Conservation (phyloP, 2,797 vertebrate genomes). For the Phaenicophaeus curvirostris region DNA sequence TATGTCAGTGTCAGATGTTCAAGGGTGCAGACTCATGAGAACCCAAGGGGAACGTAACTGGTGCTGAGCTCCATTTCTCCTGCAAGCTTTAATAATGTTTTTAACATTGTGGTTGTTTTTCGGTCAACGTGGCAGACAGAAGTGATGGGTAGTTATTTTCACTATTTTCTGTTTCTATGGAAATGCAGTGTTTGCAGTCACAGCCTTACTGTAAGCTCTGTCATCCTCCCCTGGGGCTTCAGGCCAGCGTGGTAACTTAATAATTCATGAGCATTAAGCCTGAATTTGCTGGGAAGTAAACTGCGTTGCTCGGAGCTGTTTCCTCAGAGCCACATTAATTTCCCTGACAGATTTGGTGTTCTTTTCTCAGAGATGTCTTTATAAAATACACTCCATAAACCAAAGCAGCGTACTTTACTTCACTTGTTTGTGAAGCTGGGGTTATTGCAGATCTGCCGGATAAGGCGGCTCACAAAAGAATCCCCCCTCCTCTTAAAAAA, state of each 20-base stretch:
- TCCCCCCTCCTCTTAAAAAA: not conserved
- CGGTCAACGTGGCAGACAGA: constrained; percentile 13
- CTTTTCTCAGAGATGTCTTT: constrained; percentile 44
- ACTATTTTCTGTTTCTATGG: constrained; percentile 65
- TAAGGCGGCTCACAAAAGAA: not conserved
- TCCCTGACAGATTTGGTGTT: constrained; percentile 46
- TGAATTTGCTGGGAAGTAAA: constrained; percentile 41
- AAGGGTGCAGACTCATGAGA: not conserved
- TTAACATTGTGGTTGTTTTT: constrained; percentile 32
- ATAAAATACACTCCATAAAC: constrained; percentile 40
- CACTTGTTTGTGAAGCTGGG: not conserved
- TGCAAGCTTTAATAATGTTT: constrained; percentile 10
- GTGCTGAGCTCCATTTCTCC: constrained; percentile 15
- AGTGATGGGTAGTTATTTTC: constrained; percentile 63
- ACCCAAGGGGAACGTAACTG: not conserved
- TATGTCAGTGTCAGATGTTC: not conserved
- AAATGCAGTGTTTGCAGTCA: constrained; percentile 53
- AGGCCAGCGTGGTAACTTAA: constrained; percentile 53
- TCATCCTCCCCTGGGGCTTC: constrained; percentile 36
- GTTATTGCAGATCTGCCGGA: constrained; percentile 6
- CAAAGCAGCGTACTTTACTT: not conserved
- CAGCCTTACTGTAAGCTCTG: constrained; percentile 39
- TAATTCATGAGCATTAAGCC: constrained; percentile 50
- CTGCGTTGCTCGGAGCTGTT: constrained; percentile 36
- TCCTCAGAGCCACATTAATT: constrained; percentile 51